These are phyloP conservation scores for Eueides isabella DNA, from an alignment of 1,140 invertebrate genomes.

Conservation along the genomic window DNA sequence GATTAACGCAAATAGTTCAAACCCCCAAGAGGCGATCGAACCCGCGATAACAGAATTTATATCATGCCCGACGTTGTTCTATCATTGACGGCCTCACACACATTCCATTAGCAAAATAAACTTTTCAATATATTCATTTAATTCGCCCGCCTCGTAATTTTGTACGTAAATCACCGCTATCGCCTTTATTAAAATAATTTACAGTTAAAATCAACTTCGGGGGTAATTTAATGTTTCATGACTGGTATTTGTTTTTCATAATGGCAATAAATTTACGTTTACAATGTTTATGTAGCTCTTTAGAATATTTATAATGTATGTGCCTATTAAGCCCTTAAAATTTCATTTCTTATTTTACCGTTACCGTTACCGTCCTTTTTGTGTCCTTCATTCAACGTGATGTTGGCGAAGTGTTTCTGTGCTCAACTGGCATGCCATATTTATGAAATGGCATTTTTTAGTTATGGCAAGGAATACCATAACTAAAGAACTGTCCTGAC, in stretches of 20 bases:
- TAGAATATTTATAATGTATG: background rate
- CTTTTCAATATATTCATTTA: constrained; percentile 46
- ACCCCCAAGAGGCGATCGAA: too few species aligned
- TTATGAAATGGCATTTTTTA: too few species aligned
- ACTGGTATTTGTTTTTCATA: constrained; percentile 37
- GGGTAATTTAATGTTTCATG: constrained; percentile 47
- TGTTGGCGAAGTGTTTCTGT: too few species aligned
- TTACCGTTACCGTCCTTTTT: too few species aligned
- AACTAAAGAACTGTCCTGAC: too few species aligned
- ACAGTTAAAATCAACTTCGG: constrained; percentile 52
- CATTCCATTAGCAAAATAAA: constrained; percentile 20
- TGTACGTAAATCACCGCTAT: constrained; percentile 51
- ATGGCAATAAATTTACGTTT: constrained; percentile 30
- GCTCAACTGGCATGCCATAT: too few species aligned
- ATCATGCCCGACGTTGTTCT: too few species aligned
- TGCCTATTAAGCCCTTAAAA: too few species aligned
- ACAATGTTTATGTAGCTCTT: background rate
- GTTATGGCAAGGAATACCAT: too few species aligned
- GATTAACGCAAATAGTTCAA: too few species aligned
- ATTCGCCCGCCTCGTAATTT: constrained; percentile 47
- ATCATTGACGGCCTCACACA: background rate
- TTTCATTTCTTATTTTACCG: background rate
- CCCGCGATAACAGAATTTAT: too few species aligned
- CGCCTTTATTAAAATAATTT: constrained; percentile 61
- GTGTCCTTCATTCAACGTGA: too few species aligned